Base-by-base conservation (phyloP, 2,113 vertebrate genomes). In the Mesoclemmys tuberculata region DNA sequence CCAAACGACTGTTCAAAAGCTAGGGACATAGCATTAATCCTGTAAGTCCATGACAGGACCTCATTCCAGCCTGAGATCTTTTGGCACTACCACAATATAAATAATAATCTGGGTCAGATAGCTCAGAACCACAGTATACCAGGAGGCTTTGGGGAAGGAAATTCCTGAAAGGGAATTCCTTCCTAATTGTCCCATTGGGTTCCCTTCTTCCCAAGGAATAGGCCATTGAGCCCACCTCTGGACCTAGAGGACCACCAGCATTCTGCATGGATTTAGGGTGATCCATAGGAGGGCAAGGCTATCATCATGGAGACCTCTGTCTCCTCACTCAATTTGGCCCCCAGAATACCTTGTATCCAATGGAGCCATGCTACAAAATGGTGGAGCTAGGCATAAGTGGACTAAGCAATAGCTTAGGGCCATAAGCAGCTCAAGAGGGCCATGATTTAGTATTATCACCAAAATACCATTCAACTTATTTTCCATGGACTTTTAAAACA, bases 151-250 rank as follows among this genome's bases (percentile, higher is more conserved):
- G 4, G 1, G 14, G n/a, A 7, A 92, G 9, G 44, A 89, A 31
- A 3, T 7, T 91, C 88, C 84, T 83, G 41, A 44, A 80, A 52
- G 1, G 83, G 48, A 56, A 75, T 38, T 24, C 48, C 79, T 21
- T 10, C 22, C 5, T 1, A 75, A 41, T 13, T 75, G 87, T 74
- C 22, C 0, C 0, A 6, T 29, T 41, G 44, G 22, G 56, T 11
- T 58, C 56, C 18, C 11, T 21, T 0, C 1, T 52, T 78, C 92
- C 8, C 56, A 56, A 5, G 3, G 35, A 68, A 68, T n/a, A 68
- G 35, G 61, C 35, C 18, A n/a, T 68, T 35, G 31, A 52, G 38
- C 18, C n/a, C 87, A 44, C 13, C 3, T 51, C 22, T 38, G 58
- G 3, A 9, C 41, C 11, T 0, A 0, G 74, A 10, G 38, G 83